Percentiles rank a stretch among this genome's conserved stretches.
phyloP scores from a whole-genome alignment of 2,797 vertebrate species.

The Tokudaia muenninki region DNA sequence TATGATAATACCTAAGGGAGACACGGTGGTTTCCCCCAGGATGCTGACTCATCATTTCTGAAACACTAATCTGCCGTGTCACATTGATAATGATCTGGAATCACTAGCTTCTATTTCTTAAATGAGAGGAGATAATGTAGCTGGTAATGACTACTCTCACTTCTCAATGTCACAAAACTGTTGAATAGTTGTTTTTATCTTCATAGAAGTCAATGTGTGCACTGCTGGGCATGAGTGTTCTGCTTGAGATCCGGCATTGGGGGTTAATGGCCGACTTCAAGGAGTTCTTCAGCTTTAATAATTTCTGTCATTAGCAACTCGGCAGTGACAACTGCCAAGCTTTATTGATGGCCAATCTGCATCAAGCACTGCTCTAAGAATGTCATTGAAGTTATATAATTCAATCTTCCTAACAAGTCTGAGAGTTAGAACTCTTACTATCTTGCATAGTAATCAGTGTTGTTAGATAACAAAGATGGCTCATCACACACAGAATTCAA shows the following conservation, averaged over 20 bases:
- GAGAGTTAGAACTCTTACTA: not conserved
- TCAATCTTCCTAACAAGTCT: not conserved
- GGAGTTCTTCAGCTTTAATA: conserved; percentile 5
- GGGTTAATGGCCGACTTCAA: not conserved
- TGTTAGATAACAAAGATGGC: conserved; percentile 2
- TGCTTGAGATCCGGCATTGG: not conserved
- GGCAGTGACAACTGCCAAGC: not conserved
- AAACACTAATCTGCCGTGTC: not conserved
- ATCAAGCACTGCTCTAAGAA: not conserved
- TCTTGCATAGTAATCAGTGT: not conserved
- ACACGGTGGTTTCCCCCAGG: not conserved
- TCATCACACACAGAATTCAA: not conserved
- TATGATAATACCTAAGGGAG: not conserved
- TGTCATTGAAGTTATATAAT: not conserved
- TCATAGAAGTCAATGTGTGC: not conserved
- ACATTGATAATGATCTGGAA: not conserved
- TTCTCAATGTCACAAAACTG: not conserved
- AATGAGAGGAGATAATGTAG: conserved; percentile 25
- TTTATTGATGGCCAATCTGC: not conserved
- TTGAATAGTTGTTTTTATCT: not conserved
- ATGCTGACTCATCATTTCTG: not conserved
- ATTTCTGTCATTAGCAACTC: not conserved
- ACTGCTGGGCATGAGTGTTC: not conserved
- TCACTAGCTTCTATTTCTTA: conserved; percentile 38
- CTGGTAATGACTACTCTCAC: not conserved